Conservation (phyloP, 2,113 vertebrate genomes). For the Phoenicopterus ruber region DNA sequence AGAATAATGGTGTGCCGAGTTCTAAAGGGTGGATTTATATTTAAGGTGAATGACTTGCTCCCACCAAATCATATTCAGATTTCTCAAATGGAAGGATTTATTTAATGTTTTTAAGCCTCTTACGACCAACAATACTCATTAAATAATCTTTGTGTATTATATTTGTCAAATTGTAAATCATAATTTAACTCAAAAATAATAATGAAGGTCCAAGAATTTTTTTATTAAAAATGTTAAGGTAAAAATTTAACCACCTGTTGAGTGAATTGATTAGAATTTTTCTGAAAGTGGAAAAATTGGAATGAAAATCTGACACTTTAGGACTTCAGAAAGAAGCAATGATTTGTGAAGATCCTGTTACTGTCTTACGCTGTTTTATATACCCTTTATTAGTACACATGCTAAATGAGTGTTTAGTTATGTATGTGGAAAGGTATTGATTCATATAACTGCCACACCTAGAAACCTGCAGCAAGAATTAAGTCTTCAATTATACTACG, state of each 20-base stretch:
- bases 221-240: not conserved
- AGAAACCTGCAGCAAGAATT: not conserved
- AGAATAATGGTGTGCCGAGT: fast-evolving
- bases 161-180: not conserved
- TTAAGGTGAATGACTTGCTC: not conserved
- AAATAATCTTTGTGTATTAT: not conserved
- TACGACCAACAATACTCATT: not conserved
- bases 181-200: not conserved
- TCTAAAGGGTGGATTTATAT: not conserved
- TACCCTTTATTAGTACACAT: not conserved
- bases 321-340: not conserved
- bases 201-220: not conserved
- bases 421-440: not conserved
- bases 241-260: not conserved
- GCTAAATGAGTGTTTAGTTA: not conserved
- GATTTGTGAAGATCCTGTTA: not conserved
- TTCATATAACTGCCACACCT: not conserved
- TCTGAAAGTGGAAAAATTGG: not conserved
- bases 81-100: not conserved
- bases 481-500: not conserved
- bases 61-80: too few relatives aligned
- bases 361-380: not conserved
- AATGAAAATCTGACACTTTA: not conserved
- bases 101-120: not conserved
- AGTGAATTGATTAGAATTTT: not conserved